A percentile compares a stretch with the other conserved stretches of the same genome.
These are phyloP conservation scores for Cyprinodon variegatus DNA, from an alignment of 2,113 vertebrate species.

Conservation along the genomic window DNA sequence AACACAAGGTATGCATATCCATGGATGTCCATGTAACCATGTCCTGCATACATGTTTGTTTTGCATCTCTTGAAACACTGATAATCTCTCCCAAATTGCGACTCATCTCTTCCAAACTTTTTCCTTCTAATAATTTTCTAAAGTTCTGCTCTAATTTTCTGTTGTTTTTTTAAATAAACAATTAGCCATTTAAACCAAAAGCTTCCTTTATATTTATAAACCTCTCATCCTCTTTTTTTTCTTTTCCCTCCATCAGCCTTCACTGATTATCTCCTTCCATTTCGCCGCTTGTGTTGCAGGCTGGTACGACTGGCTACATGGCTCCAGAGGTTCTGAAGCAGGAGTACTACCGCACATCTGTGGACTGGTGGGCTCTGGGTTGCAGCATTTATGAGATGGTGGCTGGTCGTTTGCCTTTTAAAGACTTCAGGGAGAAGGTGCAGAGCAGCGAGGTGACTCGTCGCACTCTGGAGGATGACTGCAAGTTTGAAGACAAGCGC, in stretches of 20 bases:
- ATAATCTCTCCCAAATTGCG: no score
- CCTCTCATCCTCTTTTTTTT: background rate
- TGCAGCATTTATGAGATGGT: constrained; percentile 92
- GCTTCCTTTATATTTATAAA: background rate
- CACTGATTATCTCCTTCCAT: background rate
- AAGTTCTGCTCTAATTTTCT: no score
- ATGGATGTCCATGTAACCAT: no score
- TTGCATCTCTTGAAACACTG: no score
- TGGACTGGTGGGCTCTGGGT: constrained; percentile 93
- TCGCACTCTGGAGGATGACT: constrained; percentile 86
- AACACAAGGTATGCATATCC: no score
- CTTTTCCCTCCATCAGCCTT: background rate
- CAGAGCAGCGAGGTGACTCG: constrained; percentile 84
- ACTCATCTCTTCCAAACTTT: no score
- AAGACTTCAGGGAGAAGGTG: constrained; percentile 87
- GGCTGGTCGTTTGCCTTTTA: constrained; percentile 86
- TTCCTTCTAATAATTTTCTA: no score
- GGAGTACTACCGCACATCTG: constrained; percentile 83
- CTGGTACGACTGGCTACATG: constrained; percentile 92
- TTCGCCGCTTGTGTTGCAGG: constrained; percentile 66
- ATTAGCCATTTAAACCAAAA: no score
- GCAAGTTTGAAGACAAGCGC: constrained; percentile 80
- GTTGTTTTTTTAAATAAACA: no score
- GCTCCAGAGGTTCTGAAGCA: constrained; percentile 89
- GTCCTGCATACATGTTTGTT: no score